Base-by-base conservation (phyloP, 1,140 invertebrate genomes). In the Temnothorax longispinosus region DNA sequence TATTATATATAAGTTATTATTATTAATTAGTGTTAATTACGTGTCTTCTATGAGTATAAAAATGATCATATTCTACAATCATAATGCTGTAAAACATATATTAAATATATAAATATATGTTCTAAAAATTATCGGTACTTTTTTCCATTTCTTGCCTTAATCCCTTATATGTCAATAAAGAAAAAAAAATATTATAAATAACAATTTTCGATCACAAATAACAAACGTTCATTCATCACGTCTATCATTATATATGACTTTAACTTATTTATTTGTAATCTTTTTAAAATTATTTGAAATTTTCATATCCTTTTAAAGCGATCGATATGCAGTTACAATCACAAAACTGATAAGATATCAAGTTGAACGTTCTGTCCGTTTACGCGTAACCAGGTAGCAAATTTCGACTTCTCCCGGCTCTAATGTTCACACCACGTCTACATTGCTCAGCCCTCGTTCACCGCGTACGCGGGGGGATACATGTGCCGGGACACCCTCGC, bases 401-500 rank as follows among this genome's bases (percentile, higher is more conserved):
- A 60, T 35, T 44, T 58, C 72, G 27, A 54, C n/a, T 75, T 58
- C 54, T 44, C 18, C 32, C 27, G 11, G 27, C 13, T 78, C 27
- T 15, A 77, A 64, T 35, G 44, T 78, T 78, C 44, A 21, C 76
- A n/a, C 47, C 41, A 27, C 21, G 10, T n/a, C 10, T 35, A 62
- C 32, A 27, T 78, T 27, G 41, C 7, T 27, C 21, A 27, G 47
- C 47, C 56, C n/a, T n/a, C 74, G 54, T 62, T 77, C 75, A 21
- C 44, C 38, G 38, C 44, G 44, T 21, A 47, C 21, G 27, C n/a
- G 21, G 10, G 13, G 15, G 52, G 52, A 35, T 52, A 60, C 47
- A 50, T 80, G 75, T 21, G 58, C 11, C 13, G 60, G 41, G 41
- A 74, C 56, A 74, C 67, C 54, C 69, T 54, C 64, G 52, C 41